phyloP scores from a whole-genome alignment of 2,888 invertebrate species.

The Caradrina clavipalpis region DNA sequence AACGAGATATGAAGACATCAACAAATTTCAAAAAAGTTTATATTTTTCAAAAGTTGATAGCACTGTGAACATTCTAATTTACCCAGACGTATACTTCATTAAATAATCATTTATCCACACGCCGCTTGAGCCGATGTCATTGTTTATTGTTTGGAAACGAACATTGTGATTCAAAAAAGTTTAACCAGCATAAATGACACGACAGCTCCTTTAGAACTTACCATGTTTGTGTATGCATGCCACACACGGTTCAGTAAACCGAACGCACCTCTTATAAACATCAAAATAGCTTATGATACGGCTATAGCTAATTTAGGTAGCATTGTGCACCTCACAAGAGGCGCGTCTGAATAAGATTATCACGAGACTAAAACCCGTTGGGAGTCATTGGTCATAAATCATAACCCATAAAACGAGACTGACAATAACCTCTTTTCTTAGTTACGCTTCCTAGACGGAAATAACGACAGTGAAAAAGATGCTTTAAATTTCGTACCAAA shows the following conservation, averaged over 20 bases:
- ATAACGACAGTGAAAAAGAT: conserved; percentile 56
- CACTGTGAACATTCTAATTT: conserved; percentile 43
- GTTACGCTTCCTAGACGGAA: conserved; percentile 81
- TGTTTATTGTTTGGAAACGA: conserved; percentile 73
- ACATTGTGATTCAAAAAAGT: conserved; percentile 73
- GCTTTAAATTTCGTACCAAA: conserved; percentile 57
- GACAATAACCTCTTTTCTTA: conserved; percentile 88
- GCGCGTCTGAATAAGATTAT: conserved; percentile 89
- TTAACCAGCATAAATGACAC: conserved; percentile 73
- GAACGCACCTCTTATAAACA: conserved; percentile 75
- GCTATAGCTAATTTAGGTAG: conserved; percentile 90
- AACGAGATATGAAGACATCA: no score
- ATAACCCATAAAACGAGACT: conserved; percentile 90
- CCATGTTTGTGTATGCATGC: conserved; percentile 79
- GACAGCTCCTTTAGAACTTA: conserved; percentile 69
- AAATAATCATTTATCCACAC: conserved; percentile 78
- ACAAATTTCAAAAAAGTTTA: not conserved
- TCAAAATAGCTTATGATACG: conserved; percentile 81
- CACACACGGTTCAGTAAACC: conserved; percentile 78
- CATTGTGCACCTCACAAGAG: conserved; percentile 89
- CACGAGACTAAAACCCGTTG: conserved; percentile 88
- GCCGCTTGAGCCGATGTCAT: conserved; percentile 68
- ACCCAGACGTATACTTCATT: conserved; percentile 71
- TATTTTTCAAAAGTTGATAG: not conserved
- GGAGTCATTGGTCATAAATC: conserved; percentile 91